phyloP scores from a whole-genome alignment of 2,797 vertebrate genomes.

The Todus mexicanus region DNA sequence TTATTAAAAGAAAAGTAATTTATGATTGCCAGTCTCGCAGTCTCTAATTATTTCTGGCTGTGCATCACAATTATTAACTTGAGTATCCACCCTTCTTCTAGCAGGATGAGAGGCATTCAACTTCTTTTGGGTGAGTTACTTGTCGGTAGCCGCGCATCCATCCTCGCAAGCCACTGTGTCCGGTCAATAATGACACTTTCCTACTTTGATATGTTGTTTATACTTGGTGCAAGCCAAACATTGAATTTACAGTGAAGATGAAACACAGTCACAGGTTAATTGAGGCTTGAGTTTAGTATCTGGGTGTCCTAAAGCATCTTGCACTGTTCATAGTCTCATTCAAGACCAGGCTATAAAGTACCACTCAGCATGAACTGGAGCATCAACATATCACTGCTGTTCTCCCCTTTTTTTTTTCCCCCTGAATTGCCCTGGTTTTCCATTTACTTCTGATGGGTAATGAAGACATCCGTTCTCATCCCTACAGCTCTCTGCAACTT shows the following conservation, averaged over 20 bases:
- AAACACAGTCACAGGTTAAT: not conserved
- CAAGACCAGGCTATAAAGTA: not conserved
- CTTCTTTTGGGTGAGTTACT: not conserved
- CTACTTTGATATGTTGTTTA: not conserved
- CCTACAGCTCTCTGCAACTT: slow-evolving; percentile 8
- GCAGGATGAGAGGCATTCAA: not conserved
- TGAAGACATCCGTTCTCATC: slow-evolving; percentile 46
- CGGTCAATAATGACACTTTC: not conserved
- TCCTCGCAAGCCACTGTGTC: not conserved
- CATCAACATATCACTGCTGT: not conserved
- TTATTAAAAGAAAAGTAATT: slow-evolving; percentile 69
- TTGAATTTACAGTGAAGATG: not conserved
- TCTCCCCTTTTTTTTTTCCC: not conserved
- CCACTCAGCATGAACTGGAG: not conserved
- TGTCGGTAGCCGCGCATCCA: not conserved
- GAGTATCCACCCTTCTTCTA: slow-evolving; percentile 35
- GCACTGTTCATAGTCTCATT: not conserved
- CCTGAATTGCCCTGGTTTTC: slow-evolving; percentile 26
- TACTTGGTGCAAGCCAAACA: not conserved
- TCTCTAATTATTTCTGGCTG: slow-evolving; percentile 69
- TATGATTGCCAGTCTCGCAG: slow-evolving; percentile 67
- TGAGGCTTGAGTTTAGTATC: not conserved
- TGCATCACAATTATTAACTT: slow-evolving; percentile 62
- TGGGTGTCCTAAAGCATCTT: not conserved
- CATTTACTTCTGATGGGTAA: slow-evolving; percentile 29